Evolutionary conservation across 2,888 invertebrate genomes (phyloP), one percentile per base, ranked within the genome.

Genomic region (Cheilosia urbana): DNA sequence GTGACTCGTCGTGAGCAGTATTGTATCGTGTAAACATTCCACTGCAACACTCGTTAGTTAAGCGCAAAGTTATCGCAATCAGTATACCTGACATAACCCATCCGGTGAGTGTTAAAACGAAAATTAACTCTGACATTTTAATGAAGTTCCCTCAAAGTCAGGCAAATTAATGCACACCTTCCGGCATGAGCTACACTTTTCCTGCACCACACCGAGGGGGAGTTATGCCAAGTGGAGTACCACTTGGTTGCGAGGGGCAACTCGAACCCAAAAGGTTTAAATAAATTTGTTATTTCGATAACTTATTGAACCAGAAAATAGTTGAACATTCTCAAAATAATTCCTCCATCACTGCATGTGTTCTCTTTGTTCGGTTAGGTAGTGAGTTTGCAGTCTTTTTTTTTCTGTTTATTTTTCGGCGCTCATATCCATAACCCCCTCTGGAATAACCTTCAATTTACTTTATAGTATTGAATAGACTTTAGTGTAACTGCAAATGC

Each of bases 211-310:
- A 9, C 37, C 40, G 47, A 51, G 11, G 13, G 30, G 37, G n/a
- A 65, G 53, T 47, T 51, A 45, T 47, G 42, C 47, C 19, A 55
- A 62, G 55, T 49, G 62, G 55, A 47, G 58, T 34, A 53, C 60
- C 42, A 42, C 37, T 57, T 57, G 63, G 65, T 73, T 57, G 73
- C 78, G 68, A 58, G 58, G 27, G 63, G 73, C 78, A 57, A 83
- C 83, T 72, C 42, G 9, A 57, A n/a, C 65, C 17, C 37, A 37
- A 58, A 17, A 9, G 17, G 15, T 5, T 13, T 19, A 37, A 27
- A n/a, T 13, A 2, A 17, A 42, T n/a, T 68, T 84, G 83, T 84
- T 84, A 65, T 73, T 84, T 84, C 83, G 83, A 84, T 84, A 84
- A 51, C 30, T 73, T 75, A 84, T 84, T 63, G 83, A 84, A 79